Percentiles rank a stretch among this genome's conserved stretches.
Evolutionary conservation across 2,797 vertebrate species (phyloP).

Genomic region (Mionectes olivaceus): DNA sequence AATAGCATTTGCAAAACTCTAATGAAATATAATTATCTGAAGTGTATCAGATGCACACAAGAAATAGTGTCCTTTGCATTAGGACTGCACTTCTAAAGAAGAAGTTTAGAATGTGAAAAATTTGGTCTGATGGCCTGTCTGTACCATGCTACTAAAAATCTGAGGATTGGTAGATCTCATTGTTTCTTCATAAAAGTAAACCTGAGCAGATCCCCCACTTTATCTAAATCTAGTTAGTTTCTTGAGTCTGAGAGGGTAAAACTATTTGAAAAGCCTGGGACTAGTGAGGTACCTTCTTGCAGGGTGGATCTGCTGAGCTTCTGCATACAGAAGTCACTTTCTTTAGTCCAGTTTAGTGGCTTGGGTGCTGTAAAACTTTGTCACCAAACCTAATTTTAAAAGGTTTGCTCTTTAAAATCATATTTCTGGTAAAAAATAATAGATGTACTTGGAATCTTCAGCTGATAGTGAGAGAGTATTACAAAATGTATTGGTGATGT

Average conservation of each 20-base stretch:
- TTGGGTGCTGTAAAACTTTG: not conserved
- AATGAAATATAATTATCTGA: not conserved
- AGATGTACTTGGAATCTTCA: not conserved
- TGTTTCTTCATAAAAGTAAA: not conserved
- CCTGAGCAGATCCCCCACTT: not conserved
- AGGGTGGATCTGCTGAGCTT: not conserved
- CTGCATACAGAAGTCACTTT: not conserved
- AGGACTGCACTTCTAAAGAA: not conserved
- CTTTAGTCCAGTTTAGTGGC: not conserved
- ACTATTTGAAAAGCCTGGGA: not conserved
- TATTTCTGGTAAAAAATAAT: not conserved
- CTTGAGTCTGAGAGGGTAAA: not conserved
- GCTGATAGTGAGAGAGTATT: not conserved
- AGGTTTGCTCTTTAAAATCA: not conserved
- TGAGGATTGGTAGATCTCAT: not conserved
- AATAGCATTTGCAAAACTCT: conserved; percentile 10
- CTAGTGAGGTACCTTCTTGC: not conserved
- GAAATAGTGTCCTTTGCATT: not conserved
- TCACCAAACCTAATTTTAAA: not conserved
- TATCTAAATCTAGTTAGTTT: not conserved
- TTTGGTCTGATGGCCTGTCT: not conserved
- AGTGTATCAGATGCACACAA: not conserved
- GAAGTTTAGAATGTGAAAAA: not conserved
- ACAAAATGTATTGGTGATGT: not conserved
- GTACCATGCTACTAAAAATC: not conserved